phyloP scores from a whole-genome alignment of 2,113 vertebrate genomes.

The Ameiurus melas region DNA sequence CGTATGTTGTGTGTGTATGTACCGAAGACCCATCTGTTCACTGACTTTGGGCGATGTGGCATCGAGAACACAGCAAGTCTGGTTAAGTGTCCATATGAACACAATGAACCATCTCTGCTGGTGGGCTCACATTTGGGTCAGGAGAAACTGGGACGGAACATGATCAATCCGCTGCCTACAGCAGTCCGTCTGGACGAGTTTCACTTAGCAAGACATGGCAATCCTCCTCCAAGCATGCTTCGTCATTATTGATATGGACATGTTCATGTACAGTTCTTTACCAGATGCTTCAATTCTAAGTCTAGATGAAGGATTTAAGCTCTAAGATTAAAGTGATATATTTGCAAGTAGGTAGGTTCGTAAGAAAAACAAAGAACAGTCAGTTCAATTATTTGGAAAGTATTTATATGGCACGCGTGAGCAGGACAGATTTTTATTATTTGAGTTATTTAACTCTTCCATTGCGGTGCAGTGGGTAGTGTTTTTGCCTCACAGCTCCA shows the following conservation, averaged over 20 bases:
- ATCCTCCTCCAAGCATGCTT: not conserved
- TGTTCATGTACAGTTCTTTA: not conserved
- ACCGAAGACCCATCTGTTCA: constrained; percentile 26
- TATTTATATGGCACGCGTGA: not conserved
- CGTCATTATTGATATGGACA: not conserved
- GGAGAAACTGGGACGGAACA: constrained; percentile 49
- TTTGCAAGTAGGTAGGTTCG: not conserved
- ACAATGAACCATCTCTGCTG: constrained; percentile 46
- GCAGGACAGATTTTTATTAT: not conserved
- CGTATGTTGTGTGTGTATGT: constrained; percentile 1
- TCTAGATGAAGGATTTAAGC: not conserved
- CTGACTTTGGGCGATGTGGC: constrained; percentile 11
- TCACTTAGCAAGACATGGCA: constrained; percentile 8
- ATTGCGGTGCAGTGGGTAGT: not conserved
- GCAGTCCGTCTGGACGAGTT: not conserved
- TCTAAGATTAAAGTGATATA: not conserved
- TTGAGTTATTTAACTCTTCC: not conserved
- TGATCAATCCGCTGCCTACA: constrained; percentile 41
- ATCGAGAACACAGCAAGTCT: constrained; percentile 34
- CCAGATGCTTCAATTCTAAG: not conserved
- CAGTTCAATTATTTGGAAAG: not conserved
- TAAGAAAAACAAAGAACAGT: not conserved
- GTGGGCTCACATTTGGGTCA: constrained; percentile 58
- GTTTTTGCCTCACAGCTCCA: not conserved
- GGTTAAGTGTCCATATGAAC: constrained; percentile 47